Evolutionary conservation across 1,140 invertebrate genomes (phyloP).

Genomic region (Zophobas atratus): DNA sequence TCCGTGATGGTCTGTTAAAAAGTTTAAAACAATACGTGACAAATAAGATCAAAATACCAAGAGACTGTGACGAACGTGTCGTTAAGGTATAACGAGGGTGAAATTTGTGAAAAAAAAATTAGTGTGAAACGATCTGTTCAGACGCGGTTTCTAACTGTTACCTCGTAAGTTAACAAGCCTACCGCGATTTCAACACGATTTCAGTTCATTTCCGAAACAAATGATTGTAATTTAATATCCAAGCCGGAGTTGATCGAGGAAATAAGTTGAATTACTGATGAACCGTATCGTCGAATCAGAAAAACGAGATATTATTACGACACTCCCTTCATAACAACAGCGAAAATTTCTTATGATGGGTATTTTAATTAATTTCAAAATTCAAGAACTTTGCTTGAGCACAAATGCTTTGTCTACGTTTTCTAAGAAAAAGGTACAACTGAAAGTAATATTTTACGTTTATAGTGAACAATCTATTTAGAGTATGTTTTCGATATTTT

Average conservation of each 20-base stretch:
- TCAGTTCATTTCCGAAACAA: constrained; percentile 67
- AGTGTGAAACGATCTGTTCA: constrained; percentile 36
- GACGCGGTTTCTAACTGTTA: constrained; percentile 53
- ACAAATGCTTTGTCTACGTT: not conserved
- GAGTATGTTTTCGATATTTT: too few species aligned
- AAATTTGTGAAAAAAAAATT: constrained; percentile 49
- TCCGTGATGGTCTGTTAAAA: not conserved
- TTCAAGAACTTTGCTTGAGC: not conserved
- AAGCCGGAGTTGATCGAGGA: constrained; percentile 59
- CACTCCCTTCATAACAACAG: constrained; percentile 9
- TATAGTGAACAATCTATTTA: too few species aligned
- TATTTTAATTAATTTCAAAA: constrained; percentile 24
- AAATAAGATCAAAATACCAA: constrained; percentile 46
- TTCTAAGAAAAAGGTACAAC: too few species aligned
- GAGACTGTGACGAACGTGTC: constrained; percentile 35
- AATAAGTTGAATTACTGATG: constrained; percentile 61
- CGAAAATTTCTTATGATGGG: constrained; percentile 6
- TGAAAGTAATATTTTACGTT: too few species aligned
- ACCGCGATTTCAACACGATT: constrained; percentile 67
- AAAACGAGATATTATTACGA: constrained; percentile 33
- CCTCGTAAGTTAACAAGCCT: constrained; percentile 63
- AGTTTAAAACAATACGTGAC: constrained; percentile 42
- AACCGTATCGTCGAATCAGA: constrained; percentile 52
- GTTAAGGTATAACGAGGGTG: constrained; percentile 47
- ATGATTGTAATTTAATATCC: constrained; percentile 67